Percentiles rank a stretch among this genome's conserved stretches.
Conservation (phyloP, 2,113 vertebrate genomes). For the Hippoglossus stenolepis region DNA sequence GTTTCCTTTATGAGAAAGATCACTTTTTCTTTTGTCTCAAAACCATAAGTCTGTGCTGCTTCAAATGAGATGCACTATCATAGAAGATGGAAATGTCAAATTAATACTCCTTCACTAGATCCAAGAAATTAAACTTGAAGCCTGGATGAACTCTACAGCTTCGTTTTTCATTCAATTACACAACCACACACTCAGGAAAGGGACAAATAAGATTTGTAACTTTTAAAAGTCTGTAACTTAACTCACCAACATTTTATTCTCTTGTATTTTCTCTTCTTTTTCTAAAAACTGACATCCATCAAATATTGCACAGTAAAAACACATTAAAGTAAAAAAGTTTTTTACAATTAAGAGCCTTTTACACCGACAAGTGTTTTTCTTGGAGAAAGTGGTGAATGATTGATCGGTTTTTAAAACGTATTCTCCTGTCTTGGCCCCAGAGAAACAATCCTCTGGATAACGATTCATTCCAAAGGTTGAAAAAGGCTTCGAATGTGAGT, state of each 20-base stretch:
- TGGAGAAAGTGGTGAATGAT: constrained; percentile 21
- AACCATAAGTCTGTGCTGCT: background rate
- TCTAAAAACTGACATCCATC: constrained; percentile 49
- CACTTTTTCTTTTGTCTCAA: background rate
- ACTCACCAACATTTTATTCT: constrained; percentile 27
- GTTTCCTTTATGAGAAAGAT: background rate
- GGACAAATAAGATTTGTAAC: constrained; percentile 9
- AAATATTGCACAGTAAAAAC: constrained; percentile 76
- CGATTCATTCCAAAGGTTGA: constrained; percentile 20
- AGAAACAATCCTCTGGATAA: constrained; percentile 13
- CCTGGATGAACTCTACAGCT: background rate
- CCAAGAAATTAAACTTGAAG: background rate
- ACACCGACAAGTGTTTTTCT: constrained; percentile 21
- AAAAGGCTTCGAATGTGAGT: constrained; percentile 25
- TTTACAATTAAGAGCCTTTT: constrained; percentile 27
- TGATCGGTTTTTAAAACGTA: background rate
- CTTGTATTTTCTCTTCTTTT: constrained; percentile 12
- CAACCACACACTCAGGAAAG: constrained; percentile 21
- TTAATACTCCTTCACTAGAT: background rate
- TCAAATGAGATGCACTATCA: background rate
- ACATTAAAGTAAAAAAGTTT: constrained; percentile 32
- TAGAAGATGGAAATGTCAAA: constrained; percentile 9
- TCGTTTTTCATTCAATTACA: constrained; percentile 3
- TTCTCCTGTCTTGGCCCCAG: constrained; percentile 33
- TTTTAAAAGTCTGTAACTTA: background rate